Conservation (phyloP, 2,113 vertebrate species). For the Sander vitreus region DNA sequence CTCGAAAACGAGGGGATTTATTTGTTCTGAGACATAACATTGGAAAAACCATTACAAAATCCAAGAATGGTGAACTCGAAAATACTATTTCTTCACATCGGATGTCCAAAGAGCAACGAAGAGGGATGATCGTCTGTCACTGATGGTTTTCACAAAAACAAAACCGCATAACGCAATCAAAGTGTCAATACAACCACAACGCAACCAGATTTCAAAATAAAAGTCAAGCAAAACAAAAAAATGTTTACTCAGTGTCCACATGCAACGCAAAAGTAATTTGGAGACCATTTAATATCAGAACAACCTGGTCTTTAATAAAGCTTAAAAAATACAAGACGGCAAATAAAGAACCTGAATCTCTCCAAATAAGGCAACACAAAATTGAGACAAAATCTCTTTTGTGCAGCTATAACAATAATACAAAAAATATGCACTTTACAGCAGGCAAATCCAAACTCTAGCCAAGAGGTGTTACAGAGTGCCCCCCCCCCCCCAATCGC, state of each 20-base stretch:
- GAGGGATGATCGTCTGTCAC: background rate
- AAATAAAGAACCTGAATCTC: background rate
- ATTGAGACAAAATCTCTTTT: background rate
- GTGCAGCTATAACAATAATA: background rate
- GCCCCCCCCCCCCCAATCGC: background rate
- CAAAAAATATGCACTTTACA: background rate
- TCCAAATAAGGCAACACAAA: background rate
- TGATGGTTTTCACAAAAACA: background rate
- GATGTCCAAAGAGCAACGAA: background rate
- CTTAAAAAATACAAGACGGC: background rate
- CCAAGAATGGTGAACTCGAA: background rate
- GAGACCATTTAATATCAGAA: background rate
- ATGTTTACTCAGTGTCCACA: background rate
- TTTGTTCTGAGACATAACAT: too few relatives aligned
- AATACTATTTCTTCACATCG: background rate
- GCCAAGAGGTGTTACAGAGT: background rate
- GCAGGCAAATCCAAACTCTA: background rate
- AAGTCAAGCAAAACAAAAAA: background rate
- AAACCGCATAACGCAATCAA: too few relatives aligned
- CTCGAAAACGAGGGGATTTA: background rate
- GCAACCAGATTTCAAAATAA: background rate
- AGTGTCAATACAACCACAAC: background rate
- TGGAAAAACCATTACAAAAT: background rate
- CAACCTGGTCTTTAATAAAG: background rate
- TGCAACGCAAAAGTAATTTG: background rate